Evolutionary conservation across 2,797 vertebrate species (phyloP), one percentile per base, ranked within the genome.

Genomic region (Melanotaenia boesemani): DNA sequence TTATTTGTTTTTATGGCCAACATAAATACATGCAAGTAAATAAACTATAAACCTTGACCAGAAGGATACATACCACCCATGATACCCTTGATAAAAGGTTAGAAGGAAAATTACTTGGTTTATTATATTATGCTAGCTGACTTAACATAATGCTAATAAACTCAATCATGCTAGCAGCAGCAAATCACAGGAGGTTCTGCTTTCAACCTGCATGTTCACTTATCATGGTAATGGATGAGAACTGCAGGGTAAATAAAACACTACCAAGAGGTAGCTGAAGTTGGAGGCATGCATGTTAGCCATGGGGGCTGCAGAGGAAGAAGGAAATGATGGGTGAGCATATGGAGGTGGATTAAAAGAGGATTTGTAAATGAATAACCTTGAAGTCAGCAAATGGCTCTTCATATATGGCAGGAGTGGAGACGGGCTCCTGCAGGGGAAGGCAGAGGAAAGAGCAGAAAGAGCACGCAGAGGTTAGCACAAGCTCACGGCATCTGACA

Each of bases 341-440:
- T 55, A 34, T 26, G 58, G 62, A 50, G 64, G 30, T 39, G 67
- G 37, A 4, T 74, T 85, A 41, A 83, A 84, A 10, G 11, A 32
- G 34, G 52, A 10, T 36, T 72, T 70, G 44, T 57, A 77, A 90
- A 83, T 77, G 28, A 93, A 88, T 90, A 94, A 96, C 95, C 95
- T 96, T 95, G 72, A 91, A 91, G 82, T 95, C 94, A 77, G 90
- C 90, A 84, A 94, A 83, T 10, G 92, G 92, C 80, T 95, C 94
- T 80, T 95, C 94, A 70, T 92, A 91, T 88, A 94, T 92, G 86
- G 93, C 93, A 70, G 92, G 92, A 89, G 94, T 90, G 57, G 92
- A 92, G 78, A 94, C 91, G 9, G 95, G 93, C 88, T 95, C 95
- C 95, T 95, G 92, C 79, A 91, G 86, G 76, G 86, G 80, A 74